Evolutionary conservation across 1,140 invertebrate genomes (phyloP), one percentile per base, ranked within the genome.

Genomic region (Bradynema listronoti): DNA sequence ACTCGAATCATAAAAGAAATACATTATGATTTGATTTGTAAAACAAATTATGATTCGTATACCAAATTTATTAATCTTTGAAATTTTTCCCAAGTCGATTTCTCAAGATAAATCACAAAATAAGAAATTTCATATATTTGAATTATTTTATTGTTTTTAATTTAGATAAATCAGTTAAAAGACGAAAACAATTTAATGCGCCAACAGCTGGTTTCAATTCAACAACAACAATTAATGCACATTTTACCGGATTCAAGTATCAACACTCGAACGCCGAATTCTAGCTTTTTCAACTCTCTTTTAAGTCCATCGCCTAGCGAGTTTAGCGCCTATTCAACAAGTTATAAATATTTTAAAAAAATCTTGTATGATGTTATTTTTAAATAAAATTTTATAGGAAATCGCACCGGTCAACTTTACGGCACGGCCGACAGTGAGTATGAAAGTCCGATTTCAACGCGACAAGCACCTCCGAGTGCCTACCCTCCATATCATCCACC

Each of bases 81-180:
- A n/a, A n/a, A n/a, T n/a, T n/a, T n/a, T n/a, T n/a, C n/a, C n/a
- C n/a, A n/a, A n/a, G n/a, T n/a, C n/a, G n/a, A n/a, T n/a, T n/a
- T n/a, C n/a, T n/a, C 29, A 33, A 65, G 25, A n/a, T 25, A n/a
- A 33, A 14, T 27, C 11, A 63, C 7, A 43, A 52, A 27, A 25
- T 25, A 25, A 27, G 33, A 58, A n/a, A 25, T 0, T 34, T 39
- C 19, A n/a, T n/a, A n/a, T n/a, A n/a, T 39, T 19, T 19, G 27
- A 3, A 3, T 43, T 3, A 43, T 4, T 43, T 43, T 43, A 3
- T 22, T 4, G 3, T 9, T 22, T 19, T 63, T 62, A 24, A 11
- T 58, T 51, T 62, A 58, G 56, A 58, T 60, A 27, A 43, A 56
- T 19, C 56, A 68, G 24, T 66, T 63, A 39, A 50, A 30, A 32